phyloP scores from a whole-genome alignment of 2,888 invertebrate species.

The Hesperia comma region DNA sequence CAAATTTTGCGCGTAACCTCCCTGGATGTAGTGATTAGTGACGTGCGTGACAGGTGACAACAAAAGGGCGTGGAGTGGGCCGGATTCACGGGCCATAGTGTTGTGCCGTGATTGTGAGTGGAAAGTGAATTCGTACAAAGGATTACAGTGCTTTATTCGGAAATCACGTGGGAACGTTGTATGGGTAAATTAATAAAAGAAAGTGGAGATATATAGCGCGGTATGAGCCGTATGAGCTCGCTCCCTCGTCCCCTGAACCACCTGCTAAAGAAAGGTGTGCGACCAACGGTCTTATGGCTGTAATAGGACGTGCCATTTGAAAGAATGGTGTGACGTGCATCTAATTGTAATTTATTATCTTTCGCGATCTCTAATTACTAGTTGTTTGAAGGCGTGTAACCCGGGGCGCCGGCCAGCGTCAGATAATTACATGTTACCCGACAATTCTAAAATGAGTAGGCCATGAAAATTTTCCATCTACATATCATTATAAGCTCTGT shows the following conservation, averaged over 20 bases:
- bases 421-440: slow-evolving; percentile 5
- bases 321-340: slow-evolving; percentile 13
- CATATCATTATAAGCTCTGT: slow-evolving; percentile 1
- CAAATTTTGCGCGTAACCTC: slow-evolving; percentile 61
- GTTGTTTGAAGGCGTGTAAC: slow-evolving; percentile 14
- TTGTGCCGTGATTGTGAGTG: slow-evolving; percentile 41
- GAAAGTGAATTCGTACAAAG: slow-evolving; percentile 48
- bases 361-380: slow-evolving; percentile 11
- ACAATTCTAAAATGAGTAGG: background rate
- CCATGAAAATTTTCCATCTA: background rate
- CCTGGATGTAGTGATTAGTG: slow-evolving; percentile 45
- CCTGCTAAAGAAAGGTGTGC: slow-evolving; percentile 37
- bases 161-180: slow-evolving; percentile 47
- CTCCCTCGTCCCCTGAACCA: slow-evolving; percentile 14
- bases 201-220: slow-evolving; percentile 32
- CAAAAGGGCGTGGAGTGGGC: background rate
- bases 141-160: slow-evolving; percentile 49
- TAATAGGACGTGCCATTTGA: slow-evolving; percentile 16
- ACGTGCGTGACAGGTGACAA: slow-evolving; percentile 35
- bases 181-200: slow-evolving; percentile 40
- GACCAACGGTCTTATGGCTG: slow-evolving; percentile 21
- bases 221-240: background rate
- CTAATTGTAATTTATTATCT: slow-evolving; percentile 29
- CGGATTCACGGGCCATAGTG: slow-evolving; percentile 5
- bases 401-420: background rate